Conservation (phyloP, 2,113 vertebrate genomes). For the Apteryx mantelli region DNA sequence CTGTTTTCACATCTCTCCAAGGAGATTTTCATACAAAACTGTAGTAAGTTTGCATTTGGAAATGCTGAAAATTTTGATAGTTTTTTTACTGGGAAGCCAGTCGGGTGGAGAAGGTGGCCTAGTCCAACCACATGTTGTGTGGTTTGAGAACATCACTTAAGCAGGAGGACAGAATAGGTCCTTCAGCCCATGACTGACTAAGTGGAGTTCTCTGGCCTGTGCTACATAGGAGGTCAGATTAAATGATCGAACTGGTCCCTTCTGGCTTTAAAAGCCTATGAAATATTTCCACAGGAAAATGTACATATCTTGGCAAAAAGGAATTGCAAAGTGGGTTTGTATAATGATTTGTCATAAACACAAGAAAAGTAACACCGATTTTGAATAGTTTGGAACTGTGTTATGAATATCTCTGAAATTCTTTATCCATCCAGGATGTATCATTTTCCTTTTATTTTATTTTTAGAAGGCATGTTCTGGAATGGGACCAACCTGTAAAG, state of each 20-base stretch:
- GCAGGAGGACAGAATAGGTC: not conserved
- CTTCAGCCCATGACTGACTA: not conserved
- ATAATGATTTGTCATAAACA: not conserved
- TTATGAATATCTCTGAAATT: not conserved
- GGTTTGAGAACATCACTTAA: not conserved
- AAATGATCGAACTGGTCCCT: not conserved
- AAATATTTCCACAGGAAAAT: not conserved
- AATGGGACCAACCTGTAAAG: not conserved
- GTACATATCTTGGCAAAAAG: not conserved
- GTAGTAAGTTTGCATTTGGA: too few species aligned
- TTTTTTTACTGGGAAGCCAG: too few species aligned
- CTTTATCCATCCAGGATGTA: not conserved
- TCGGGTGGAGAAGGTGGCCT: too few species aligned
- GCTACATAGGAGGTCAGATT: not conserved
- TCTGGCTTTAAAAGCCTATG: not conserved
- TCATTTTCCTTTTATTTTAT: not conserved
- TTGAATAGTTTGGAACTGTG: not conserved
- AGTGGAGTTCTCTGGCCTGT: too few species aligned
- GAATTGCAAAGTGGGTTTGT: not conserved
- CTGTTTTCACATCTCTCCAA: not conserved
- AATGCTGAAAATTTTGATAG: too few species aligned
- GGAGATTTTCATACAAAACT: too few species aligned
- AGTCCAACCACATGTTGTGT: not conserved
- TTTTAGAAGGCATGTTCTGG: not conserved
- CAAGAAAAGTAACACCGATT: not conserved